Percentiles rank a stretch among this genome's conserved stretches.
Conservation (phyloP, 2,888 invertebrate species). For the Euclidia mi region DNA sequence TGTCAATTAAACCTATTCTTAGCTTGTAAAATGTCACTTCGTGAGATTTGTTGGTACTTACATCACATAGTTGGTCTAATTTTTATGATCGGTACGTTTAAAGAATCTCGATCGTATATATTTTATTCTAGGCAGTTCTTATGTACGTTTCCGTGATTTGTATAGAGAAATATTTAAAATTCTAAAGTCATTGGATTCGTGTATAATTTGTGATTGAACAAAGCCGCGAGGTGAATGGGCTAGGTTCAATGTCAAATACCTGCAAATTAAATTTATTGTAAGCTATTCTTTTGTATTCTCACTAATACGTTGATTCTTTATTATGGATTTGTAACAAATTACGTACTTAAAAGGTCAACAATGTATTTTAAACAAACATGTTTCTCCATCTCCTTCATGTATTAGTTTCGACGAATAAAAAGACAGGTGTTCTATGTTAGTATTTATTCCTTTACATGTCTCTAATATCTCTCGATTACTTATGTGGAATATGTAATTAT, state of each 20-base stretch:
- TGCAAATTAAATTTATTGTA: conserved; percentile 4
- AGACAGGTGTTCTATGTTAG: too few relatives aligned
- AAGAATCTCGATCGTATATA: conserved; percentile 35
- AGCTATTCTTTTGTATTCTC: conserved; percentile 1
- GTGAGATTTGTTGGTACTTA: conserved; percentile 29
- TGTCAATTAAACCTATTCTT: conserved; percentile 53
- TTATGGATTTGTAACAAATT: too few relatives aligned
- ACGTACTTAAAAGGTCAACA: too few relatives aligned
- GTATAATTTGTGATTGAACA: conserved; percentile 4
- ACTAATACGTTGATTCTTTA: not conserved
- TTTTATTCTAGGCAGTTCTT: conserved; percentile 16
- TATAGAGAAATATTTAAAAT: conserved; percentile 23
- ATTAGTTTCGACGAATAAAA: too few relatives aligned
- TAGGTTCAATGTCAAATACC: conserved; percentile 39
- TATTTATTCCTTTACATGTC: too few relatives aligned
- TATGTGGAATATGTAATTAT: too few relatives aligned
- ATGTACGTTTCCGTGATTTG: conserved; percentile 32
- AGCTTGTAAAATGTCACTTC: conserved; percentile 43
- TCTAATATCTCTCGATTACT: too few relatives aligned
- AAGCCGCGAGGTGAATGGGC: conserved; percentile 28
- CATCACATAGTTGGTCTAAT: conserved; percentile 38
- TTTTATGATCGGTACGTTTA: conserved; percentile 27
- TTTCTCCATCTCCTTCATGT: too few relatives aligned
- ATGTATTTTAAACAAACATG: too few relatives aligned
- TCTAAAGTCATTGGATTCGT: conserved; percentile 23